phyloP scores from a whole-genome alignment of 2,888 invertebrate genomes.

The Lasius platythorax region DNA sequence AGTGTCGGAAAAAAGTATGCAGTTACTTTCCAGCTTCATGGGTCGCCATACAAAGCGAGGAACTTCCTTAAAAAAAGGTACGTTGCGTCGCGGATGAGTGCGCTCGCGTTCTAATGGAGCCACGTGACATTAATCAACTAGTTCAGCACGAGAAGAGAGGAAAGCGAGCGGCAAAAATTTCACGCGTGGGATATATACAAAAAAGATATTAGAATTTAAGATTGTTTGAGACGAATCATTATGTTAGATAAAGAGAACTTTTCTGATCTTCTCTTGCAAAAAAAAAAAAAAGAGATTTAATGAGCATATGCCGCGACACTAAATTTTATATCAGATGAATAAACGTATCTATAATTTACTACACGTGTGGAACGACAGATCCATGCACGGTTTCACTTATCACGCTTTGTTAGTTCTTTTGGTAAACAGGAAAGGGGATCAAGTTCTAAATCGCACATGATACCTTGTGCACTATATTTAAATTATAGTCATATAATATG shows the following conservation, averaged over 20 bases:
- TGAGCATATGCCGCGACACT: not conserved
- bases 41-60: constrained; percentile 81
- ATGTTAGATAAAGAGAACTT: not conserved
- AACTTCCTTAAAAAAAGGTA: constrained; percentile 82
- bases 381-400: constrained; percentile 4
- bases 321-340: constrained; percentile 20
- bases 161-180: constrained; percentile 21
- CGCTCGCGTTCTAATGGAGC: constrained; percentile 50
- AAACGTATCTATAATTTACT: constrained; percentile 9
- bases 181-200: not conserved
- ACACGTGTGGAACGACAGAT: not conserved
- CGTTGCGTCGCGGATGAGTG: constrained; percentile 35
- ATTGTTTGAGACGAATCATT: not conserved
- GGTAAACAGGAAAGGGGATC: constrained; percentile 18
- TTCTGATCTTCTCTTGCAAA: not conserved
- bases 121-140: constrained; percentile 32
- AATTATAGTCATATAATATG: not conserved
- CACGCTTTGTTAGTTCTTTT: constrained; percentile 9
- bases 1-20: constrained; percentile 75
- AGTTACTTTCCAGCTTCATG: constrained; percentile 82
- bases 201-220: not conserved
- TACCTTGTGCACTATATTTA: not conserved
- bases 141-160: not conserved
- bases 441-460: not conserved
- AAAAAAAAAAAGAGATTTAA: not conserved